Base-by-base conservation (phyloP, 2,797 vertebrate species). In the Peromyscus eremicus region DNA sequence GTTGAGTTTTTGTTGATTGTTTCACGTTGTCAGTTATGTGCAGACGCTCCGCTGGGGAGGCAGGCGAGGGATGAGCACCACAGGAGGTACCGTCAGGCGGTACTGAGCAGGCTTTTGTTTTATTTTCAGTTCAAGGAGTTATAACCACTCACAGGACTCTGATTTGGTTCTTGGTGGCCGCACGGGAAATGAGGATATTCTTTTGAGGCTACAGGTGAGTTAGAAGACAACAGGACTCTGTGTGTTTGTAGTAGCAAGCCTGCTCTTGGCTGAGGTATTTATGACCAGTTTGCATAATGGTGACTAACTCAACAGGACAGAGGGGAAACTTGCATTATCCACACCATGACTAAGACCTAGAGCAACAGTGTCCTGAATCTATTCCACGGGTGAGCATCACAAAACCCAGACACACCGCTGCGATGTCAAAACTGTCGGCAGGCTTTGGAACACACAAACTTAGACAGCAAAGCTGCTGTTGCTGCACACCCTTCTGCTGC, bases 181-280 rank as follows among this genome's bases (percentile, higher is more conserved):
- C 83, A 60, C 37, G 0, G 83, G 98, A 96, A 98, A 98, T 57
- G 98, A 98, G 0, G 99, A 99, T 87, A 93, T 99, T 52, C 97
- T 99, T 92, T 99, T 98, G 97, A 99, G 99, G 95, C 95, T 99
- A 89, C 99, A 99, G 99, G 99, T 99, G 97, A 98, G 91, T 94
- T 12, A 57, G 43, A 75, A 81, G 27, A 27, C 16, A 12, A 5
- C 2, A 46, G 8, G 34, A 46, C 6, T 16, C 76, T 2, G 12
- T 7, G 19, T 55, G 64, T 79, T 55, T 43, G 27, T 40, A 68
- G 43, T 5, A 34, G 46, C 27, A 55, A 75, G 17, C n/a, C 73
- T 17, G 7, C 68, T 23, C 85, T n/a, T 73, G 34, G 81, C 25
- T 34, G 19, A 46, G 34, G 40, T 34, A 9, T 70, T n/a, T 75